Percentiles rank a stretch among this genome's conserved stretches.
Evolutionary conservation across 2,113 vertebrate species (phyloP).

Genomic region (Rousettus leschenaultii): DNA sequence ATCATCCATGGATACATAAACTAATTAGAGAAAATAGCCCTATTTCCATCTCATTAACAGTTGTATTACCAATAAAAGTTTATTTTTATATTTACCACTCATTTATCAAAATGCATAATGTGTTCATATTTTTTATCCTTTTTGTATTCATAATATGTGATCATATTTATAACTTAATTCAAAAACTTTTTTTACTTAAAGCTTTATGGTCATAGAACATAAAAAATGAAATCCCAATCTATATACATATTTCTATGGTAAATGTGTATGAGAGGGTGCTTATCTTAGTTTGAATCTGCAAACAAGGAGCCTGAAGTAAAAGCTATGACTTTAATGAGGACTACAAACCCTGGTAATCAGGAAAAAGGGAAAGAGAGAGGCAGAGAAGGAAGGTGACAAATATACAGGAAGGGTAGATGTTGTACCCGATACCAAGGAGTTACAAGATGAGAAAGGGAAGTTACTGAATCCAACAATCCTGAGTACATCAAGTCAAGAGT

Average conservation of each 20-base stretch:
- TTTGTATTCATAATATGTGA: conserved; percentile 6
- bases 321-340: neutral
- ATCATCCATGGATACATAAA: neutral
- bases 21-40: neutral
- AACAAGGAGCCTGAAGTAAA: neutral
- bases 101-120: neutral
- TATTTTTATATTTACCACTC: neutral
- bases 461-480: neutral
- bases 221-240: neutral
- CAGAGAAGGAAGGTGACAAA: neutral
- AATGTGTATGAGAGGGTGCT: neutral
- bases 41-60: neutral
- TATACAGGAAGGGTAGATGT: neutral
- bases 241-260: neutral
- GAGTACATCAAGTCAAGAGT: neutral
- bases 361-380: neutral
- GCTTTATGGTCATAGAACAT: neutral
- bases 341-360: neutral
- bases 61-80: neutral
- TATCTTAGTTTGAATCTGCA: neutral
- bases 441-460: neutral
- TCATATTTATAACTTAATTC: neutral
- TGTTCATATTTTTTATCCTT: neutral
- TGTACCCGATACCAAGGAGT: neutral
- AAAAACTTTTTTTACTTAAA: neutral